Evolutionary conservation across 2,113 vertebrate species (phyloP).

Genomic region (Catharus bicknelli): DNA sequence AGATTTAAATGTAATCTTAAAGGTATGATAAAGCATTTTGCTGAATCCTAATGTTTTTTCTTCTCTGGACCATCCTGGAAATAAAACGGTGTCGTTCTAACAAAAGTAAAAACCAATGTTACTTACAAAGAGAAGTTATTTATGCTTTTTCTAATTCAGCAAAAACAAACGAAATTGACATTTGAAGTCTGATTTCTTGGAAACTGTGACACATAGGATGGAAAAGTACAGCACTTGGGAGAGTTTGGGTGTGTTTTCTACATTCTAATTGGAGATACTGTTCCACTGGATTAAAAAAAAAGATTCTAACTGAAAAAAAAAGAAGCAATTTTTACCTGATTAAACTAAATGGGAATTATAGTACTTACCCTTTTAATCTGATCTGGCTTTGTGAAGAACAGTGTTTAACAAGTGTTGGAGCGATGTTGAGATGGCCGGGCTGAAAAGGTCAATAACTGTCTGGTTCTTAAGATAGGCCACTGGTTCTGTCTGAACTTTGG

Average conservation of each 20-base stretch:
- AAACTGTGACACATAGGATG: not conserved
- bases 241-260: accelerated
- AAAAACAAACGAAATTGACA: not conserved
- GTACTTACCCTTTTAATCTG: not conserved
- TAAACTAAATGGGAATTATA: not conserved
- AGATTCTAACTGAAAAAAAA: accelerated
- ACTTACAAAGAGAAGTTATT: not conserved
- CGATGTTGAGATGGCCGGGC: not conserved
- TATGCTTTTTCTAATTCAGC: not conserved
- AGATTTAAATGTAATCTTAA: not conserved
- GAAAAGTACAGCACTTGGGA: not conserved
- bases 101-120: not conserved
- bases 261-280: not conserved
- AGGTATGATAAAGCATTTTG: not conserved
- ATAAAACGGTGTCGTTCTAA: not conserved
- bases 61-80: not conserved
- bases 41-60: not conserved
- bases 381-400: not conserved
- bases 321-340: not conserved
- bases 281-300: not conserved
- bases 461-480: not conserved
- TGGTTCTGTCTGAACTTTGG: not conserved
- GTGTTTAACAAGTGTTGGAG: not conserved
- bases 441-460: not conserved
- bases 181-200: not conserved